phyloP scores from a whole-genome alignment of 2,888 invertebrate species.

The Pharmacophagus antenor region DNA sequence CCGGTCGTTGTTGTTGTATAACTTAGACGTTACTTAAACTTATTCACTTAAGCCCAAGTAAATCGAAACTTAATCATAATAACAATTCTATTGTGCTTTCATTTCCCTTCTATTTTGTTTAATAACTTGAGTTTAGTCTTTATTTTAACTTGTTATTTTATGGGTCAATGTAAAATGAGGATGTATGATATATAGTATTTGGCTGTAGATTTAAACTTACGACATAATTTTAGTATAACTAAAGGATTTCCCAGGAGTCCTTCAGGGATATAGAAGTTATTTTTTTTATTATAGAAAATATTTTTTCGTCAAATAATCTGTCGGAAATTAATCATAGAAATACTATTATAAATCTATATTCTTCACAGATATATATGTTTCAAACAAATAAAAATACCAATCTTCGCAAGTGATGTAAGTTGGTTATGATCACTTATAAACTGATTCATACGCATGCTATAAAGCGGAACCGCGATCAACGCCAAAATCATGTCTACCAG shows the following conservation, averaged over 20 bases:
- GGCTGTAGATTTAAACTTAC: no score
- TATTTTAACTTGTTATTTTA: neutral
- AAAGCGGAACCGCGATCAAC: slow-evolving; percentile 12
- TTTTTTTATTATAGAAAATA: no score
- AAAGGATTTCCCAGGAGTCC: no score
- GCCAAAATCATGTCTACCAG: slow-evolving; percentile 36
- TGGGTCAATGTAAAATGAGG: neutral
- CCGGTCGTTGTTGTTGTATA: neutral
- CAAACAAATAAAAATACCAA: no score
- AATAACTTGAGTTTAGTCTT: neutral
- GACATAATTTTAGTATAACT: no score
- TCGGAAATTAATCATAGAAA: no score
- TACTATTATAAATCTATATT: no score
- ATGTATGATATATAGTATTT: no score
- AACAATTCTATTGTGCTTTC: slow-evolving; percentile 1
- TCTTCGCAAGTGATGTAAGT: no score
- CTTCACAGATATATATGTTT: no score
- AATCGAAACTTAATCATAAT: slow-evolving; percentile 16
- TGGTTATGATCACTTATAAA: neutral
- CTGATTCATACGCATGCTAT: neutral
- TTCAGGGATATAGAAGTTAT: no score
- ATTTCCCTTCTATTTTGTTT: slow-evolving; percentile 13
- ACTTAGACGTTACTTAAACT: slow-evolving; percentile 25
- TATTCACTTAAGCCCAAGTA: slow-evolving; percentile 10
- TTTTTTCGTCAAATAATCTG: no score